A percentile compares a stretch with the other conserved stretches of the same genome.
These are phyloP conservation scores for Drosophila azteca DNA, from an alignment of 1,140 invertebrate genomes.

Conservation along the genomic window DNA sequence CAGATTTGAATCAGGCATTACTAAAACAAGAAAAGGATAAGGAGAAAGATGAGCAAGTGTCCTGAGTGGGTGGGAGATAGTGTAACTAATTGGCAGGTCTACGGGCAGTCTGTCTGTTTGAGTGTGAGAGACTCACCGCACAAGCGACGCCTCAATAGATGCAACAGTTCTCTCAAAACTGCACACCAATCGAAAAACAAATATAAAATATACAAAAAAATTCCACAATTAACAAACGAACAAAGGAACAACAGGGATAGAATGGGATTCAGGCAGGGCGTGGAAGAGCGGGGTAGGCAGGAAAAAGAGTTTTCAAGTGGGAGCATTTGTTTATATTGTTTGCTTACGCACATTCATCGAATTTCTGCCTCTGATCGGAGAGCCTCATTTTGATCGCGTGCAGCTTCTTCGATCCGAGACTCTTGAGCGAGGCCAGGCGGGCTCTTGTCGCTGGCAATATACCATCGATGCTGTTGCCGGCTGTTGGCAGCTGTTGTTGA, in stretches of 20 bases:
- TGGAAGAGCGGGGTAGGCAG: not conserved
- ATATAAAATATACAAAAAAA: constrained; percentile 34
- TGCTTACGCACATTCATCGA: constrained; percentile 79
- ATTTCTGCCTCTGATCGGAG: constrained; percentile 85
- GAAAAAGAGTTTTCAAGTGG: constrained; percentile 1
- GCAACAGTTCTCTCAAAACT: constrained; percentile 62
- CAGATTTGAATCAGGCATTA: constrained; percentile 68
- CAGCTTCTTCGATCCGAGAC: constrained; percentile 88
- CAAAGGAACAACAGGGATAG: constrained; percentile 28
- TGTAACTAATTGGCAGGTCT: not conserved
- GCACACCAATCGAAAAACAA: constrained; percentile 40
- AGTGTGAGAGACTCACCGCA: constrained; percentile 65
- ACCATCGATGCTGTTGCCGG: constrained; percentile 66
- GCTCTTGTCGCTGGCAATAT: constrained; percentile 85
- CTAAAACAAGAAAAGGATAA: constrained; percentile 45
- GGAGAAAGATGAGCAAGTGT: not conserved
- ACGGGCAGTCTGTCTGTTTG: constrained; percentile 13
- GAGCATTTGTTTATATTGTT: not conserved
- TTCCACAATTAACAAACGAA: constrained; percentile 37
- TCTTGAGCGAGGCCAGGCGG: constrained; percentile 87
- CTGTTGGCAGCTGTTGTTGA: constrained; percentile 70
- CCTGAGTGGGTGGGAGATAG: not conserved
- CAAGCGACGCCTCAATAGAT: constrained; percentile 63
- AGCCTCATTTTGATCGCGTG: constrained; percentile 87
- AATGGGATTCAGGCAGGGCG: constrained; percentile 30